These are phyloP conservation scores for Rhinolophus sinicus DNA, from an alignment of 2,113 vertebrate genomes.

Conservation along the genomic window DNA sequence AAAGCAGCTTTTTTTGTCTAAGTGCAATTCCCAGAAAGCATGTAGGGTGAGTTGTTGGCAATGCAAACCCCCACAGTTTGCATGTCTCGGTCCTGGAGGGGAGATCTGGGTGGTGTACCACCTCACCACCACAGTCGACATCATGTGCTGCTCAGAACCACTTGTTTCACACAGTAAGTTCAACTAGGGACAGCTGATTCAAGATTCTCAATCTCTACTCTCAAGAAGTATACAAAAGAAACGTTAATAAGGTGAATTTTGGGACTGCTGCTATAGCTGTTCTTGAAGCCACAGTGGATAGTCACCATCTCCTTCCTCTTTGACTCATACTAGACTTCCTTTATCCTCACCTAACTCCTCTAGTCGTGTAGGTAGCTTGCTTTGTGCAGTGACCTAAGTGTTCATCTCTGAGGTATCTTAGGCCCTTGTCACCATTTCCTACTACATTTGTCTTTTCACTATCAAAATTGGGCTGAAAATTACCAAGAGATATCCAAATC, in stretches of 20 bases:
- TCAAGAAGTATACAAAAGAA: not conserved
- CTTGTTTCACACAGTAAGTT: not conserved
- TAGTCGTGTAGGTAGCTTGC: not conserved
- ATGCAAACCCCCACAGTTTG: too few relatives aligned
- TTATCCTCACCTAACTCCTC: not conserved
- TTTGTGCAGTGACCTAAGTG: not conserved
- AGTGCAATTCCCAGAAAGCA: fast-evolving
- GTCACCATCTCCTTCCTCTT: not conserved
- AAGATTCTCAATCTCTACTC: not conserved
- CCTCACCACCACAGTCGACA: not conserved
- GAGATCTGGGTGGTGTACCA: not conserved
- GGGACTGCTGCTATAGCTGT: not conserved
- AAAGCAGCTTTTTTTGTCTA: not conserved
- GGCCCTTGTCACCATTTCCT: not conserved
- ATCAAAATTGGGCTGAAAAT: not conserved
- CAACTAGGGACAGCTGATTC: not conserved
- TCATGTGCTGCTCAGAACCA: not conserved
- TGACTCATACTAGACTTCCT: not conserved
- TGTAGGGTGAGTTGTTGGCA: too few relatives aligned
- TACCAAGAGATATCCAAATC: not conserved
- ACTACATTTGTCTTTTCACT: not conserved
- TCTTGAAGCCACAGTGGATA: not conserved
- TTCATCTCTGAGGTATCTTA: not conserved
- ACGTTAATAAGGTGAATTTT: not conserved
- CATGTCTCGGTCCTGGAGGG: not conserved